Base-by-base conservation (phyloP, 2,797 vertebrate genomes). In the Myotis pilosus region DNA sequence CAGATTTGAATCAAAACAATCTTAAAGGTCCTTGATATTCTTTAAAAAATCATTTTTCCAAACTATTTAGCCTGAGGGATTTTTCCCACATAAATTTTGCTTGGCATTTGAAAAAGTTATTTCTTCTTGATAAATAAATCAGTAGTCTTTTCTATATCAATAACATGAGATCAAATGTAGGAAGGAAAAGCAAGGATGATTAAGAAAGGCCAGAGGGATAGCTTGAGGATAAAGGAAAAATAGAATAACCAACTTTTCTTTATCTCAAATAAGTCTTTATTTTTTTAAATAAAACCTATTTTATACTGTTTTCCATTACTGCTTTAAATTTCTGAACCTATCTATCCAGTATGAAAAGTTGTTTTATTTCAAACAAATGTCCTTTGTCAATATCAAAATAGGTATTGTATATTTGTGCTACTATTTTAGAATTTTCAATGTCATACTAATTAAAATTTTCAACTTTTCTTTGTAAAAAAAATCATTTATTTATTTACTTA, bases 41-140 rank as follows among this genome's bases (percentile, higher is more conserved):
- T 95, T 88, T 91, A n/a, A 94, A 95, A 94, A 57, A 95, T 90
- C 86, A 88, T 53, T 76, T 93, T 92, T 95, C 36, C 85, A 96
- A 95, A 87, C 68, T 60, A 16, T 80, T 92, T 75, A 81, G 51
- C 64, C 81, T 64, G 44, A 60, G 68, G 36, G 47, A 49, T 79
- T 87, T 23, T 64, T 79, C 17, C 33, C 60, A 71, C 28, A 75
- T 75, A 87, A 79, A 68, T 30, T 89, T 86, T 87, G 51, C 38
- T 64, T 91, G 53, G 38, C 15, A 84, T 90, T 94, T 95, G 81
- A 95, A 94, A 95, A 89, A 92, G 64, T 82, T 93, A 72, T 86
- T 92, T 92, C 55, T 90, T 87, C 96, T 90, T 44, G 41, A 62
- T 88, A 94, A 95, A 89, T 95, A 96, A 79, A 89, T 94, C 62